Evolutionary conservation across 2,797 vertebrate genomes (phyloP), one percentile per base, ranked within the genome.

Genomic region (Pseudomugil gertrudae): DNA sequence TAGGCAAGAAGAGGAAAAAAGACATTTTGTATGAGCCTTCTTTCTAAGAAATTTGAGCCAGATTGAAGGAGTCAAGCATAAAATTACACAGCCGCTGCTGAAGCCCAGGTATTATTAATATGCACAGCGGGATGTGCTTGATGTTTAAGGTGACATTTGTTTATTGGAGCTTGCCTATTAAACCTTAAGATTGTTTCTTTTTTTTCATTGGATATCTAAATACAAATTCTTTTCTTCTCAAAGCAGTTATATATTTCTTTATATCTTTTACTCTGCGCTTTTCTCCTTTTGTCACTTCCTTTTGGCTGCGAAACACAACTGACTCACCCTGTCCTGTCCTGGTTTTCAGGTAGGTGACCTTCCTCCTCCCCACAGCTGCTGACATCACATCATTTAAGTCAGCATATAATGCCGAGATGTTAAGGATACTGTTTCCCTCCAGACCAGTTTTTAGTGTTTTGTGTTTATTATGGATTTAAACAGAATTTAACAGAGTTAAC

Each of bases 71-170:
- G 69, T 48, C 30, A 27, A 66, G 55, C 72, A 81, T 85, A 26
- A 69, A 62, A 81, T 87, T 65, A 73, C 30, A 21, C 3, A 4
- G 26, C 27, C 59, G 45, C 57, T 56, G 58, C 74, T 66, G 63
- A 68, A 40, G 67, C 50, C 24, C 0, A 0, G 40, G 29, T 78
- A 40, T 67, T 74, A 53, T 59, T 77, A 52, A 65, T 63, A 82
- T 81, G 73, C 69, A 1, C 72, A 66, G 55, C 52, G 30, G 76
- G 61, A 69, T 40, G 43, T 60, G 60, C 78, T 84, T 85, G 51
- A 75, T 81, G 81, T 89, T 86, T 76, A 82, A 64, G 72, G 69
- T 63, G 55, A 29, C 33, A 36, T 55, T 73, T 76, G 74, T 79
- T 75, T 71, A 48, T 30, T 24, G 56, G 32, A 69, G 38, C 40